Evolutionary conservation across 2,797 vertebrate genomes (phyloP).

Genomic region (Peromyscus eremicus): DNA sequence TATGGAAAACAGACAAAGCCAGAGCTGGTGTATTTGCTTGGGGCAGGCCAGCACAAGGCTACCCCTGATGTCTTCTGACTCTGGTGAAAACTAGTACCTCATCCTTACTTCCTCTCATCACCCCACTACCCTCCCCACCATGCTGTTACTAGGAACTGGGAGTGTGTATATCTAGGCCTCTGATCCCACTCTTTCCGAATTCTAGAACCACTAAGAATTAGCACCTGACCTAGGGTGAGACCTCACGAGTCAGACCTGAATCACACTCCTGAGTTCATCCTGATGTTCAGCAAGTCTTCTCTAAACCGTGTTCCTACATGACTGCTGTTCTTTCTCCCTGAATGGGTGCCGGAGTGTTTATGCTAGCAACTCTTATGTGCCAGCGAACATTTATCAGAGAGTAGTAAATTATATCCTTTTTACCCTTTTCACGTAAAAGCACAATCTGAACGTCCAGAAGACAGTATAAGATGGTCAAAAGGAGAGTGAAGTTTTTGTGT

Average conservation of each 20-base stretch:
- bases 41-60: not conserved
- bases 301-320: not conserved
- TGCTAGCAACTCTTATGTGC: not conserved
- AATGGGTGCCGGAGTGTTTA: not conserved
- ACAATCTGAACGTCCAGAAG: conserved; percentile 9
- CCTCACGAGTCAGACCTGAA: not conserved
- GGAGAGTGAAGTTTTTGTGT: not conserved
- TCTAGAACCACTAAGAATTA: not conserved
- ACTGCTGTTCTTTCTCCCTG: not conserved
- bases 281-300: not conserved
- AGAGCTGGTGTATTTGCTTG: not conserved
- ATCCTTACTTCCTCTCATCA: not conserved
- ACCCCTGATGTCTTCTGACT: not conserved
- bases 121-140: accelerated
- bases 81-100: not conserved
- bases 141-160: not conserved
- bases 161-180: not conserved
- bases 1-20: not conserved
- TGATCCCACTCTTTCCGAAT: not conserved
- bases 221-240: not conserved
- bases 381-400: not conserved
- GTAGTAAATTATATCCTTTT: not conserved
- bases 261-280: not conserved
- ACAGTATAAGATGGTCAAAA: not conserved
- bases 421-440: not conserved